Percentiles rank a stretch among this genome's conserved stretches.
phyloP scores from a whole-genome alignment of 2,113 vertebrate species.

The Centropus bengalensis region DNA sequence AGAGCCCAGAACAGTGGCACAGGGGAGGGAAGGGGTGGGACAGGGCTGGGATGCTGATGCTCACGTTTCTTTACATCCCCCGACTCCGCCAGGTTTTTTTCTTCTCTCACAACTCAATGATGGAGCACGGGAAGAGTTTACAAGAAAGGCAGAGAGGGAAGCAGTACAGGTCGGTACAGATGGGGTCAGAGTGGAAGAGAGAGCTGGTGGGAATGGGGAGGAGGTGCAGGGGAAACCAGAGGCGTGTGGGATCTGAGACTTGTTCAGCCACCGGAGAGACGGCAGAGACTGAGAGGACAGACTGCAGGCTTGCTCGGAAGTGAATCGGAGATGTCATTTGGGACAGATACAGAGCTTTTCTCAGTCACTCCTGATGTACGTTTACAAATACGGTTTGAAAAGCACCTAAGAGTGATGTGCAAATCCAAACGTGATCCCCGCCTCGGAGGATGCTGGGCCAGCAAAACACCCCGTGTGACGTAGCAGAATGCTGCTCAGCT shows the following conservation, averaged over 20 bases:
- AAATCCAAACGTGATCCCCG: background rate
- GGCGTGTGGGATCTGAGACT: background rate
- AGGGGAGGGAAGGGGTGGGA: too few species aligned
- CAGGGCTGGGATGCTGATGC: rapidly evolving
- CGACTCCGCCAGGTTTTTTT: background rate
- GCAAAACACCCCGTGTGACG: background rate
- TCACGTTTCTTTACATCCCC: rapidly evolving
- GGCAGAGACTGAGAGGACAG: background rate
- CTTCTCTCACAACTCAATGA: rapidly evolving
- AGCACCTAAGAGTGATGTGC: background rate
- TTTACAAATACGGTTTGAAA: background rate
- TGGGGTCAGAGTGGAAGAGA: background rate
- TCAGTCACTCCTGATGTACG: background rate
- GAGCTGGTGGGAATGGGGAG: rapidly evolving
- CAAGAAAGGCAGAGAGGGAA: background rate
- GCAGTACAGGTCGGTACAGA: rapidly evolving
- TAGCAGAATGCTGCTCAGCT: background rate
- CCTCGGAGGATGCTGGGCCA: background rate
- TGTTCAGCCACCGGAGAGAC: background rate
- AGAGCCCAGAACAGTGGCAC: rapidly evolving
- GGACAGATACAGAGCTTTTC: background rate
- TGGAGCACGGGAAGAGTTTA: background rate
- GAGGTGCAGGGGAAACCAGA: background rate
- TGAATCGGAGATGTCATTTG: background rate
- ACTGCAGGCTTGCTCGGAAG: background rate